Evolutionary conservation across 2,797 vertebrate genomes (phyloP).

Genomic region (Sciurus carolinensis): DNA sequence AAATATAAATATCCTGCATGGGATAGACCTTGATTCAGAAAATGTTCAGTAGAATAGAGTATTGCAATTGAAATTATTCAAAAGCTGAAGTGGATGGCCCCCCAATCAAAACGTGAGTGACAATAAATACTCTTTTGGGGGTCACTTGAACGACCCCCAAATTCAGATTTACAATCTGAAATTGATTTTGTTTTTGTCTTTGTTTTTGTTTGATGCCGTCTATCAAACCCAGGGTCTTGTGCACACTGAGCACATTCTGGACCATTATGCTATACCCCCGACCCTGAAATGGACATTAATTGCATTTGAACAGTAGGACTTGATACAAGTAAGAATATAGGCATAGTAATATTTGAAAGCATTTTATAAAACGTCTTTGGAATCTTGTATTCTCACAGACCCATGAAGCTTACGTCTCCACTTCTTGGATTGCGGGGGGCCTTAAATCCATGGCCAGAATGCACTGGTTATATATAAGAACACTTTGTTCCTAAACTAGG

Average conservation of each 20-base stretch:
- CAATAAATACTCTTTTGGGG: background rate
- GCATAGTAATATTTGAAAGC: background rate
- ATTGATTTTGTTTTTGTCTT: background rate
- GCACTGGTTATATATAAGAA: background rate
- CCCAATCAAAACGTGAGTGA: background rate
- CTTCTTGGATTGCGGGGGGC: background rate
- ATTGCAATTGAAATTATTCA: background rate
- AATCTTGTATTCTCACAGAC: background rate
- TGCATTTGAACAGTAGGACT: background rate
- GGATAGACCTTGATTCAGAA: background rate
- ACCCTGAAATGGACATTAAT: background rate
- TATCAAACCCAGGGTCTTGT: background rate
- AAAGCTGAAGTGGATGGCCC: background rate
- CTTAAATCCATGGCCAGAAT: background rate
- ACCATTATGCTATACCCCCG: rapidly evolving
- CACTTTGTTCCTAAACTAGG: background rate
- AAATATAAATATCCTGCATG: background rate
- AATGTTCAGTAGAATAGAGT: background rate
- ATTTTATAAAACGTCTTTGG: background rate
- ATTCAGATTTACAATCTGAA: background rate
- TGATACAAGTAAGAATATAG: background rate
- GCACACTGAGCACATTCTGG: background rate
- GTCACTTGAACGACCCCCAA: background rate
- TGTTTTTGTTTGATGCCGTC: background rate
- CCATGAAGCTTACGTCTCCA: background rate